Evolutionary conservation across 1,140 invertebrate species (phyloP), one percentile per base, ranked within the genome.

Genomic region (Camponotus vicinus): DNA sequence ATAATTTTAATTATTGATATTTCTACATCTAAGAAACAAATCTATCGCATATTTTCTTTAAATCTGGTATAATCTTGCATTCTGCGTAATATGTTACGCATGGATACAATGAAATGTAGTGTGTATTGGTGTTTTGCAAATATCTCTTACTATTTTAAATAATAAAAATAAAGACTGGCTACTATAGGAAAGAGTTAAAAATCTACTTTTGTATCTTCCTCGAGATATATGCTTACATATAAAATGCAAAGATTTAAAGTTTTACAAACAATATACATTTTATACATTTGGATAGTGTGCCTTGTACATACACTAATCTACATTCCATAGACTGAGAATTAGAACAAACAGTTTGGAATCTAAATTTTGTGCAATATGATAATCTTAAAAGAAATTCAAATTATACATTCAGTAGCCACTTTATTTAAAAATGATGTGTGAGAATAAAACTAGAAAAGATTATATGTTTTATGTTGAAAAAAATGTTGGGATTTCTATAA

Each of bases 391-490:
- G 6, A 4, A 21, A 40, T 42, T 42, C 18, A 40, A 8, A 49
- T 8, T 18, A 18, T 18, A 49, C 34, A 27, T 40, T 18, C 37
- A 13, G 66, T 69, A 69, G 66, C 37, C 40, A 67, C 18, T 40
- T 42, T 13, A 69, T 69, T 42, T 27, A 11, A 13, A 32, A 63
- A 64, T 27, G 27, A 13, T 66, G 27, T 66, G n/a, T 3, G 52
- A 78, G 18, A 78, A 79, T 21, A 37, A 66, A 79, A 34, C 3
- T 45, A 4, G 49, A 84, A 21, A 66, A 11, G 69, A 40, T 40
- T 40, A 40, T 40, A 34, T 64, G 11, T 13, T 66, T 45, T n/a
- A 32, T 27, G 57, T 21, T 64, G 52, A 27, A 57, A 34, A 34
- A 13, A 27, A 27, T 27, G 27, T 5, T 71, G 32, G 15, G 18